Conservation (phyloP, 1,140 invertebrate species). For the Zaprionus taronus region DNA sequence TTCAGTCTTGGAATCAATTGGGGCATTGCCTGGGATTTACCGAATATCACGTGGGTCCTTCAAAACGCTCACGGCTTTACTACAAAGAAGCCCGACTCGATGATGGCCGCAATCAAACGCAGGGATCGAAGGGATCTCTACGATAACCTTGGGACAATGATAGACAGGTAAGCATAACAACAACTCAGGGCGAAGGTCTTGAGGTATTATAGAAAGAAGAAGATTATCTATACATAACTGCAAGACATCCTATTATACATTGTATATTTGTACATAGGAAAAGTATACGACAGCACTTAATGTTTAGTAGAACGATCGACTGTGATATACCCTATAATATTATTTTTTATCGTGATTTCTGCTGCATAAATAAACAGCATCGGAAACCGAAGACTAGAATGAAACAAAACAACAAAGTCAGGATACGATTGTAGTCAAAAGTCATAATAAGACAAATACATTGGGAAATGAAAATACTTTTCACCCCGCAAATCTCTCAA, state of each 20-base stretch:
- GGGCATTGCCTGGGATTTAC: constrained; percentile 91
- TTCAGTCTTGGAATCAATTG: constrained; percentile 86
- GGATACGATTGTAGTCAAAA: too few species aligned
- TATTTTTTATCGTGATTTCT: too few species aligned
- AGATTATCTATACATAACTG: too few species aligned
- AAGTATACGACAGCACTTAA: not conserved
- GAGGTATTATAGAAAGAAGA: too few species aligned
- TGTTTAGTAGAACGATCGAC: not conserved
- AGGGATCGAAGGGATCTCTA: constrained; percentile 89
- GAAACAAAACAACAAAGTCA: too few species aligned
- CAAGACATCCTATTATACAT: too few species aligned
- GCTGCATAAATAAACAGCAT: too few species aligned
- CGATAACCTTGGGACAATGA: constrained; percentile 88
- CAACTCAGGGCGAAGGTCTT: too few species aligned
- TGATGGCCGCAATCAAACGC: constrained; percentile 85
- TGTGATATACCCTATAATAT: not conserved
- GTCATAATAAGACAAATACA: too few species aligned
- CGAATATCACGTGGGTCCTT: constrained; percentile 88
- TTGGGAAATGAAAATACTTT: not conserved
- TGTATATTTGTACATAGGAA: too few species aligned
- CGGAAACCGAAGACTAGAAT: too few species aligned
- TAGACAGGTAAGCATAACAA: constrained; percentile 87
- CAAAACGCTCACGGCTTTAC: constrained; percentile 84
- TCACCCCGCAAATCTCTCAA: not conserved
- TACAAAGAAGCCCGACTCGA: constrained; percentile 53